These are phyloP conservation scores for Helarctos malayanus DNA, from an alignment of 2,797 vertebrate species.

Conservation along the genomic window DNA sequence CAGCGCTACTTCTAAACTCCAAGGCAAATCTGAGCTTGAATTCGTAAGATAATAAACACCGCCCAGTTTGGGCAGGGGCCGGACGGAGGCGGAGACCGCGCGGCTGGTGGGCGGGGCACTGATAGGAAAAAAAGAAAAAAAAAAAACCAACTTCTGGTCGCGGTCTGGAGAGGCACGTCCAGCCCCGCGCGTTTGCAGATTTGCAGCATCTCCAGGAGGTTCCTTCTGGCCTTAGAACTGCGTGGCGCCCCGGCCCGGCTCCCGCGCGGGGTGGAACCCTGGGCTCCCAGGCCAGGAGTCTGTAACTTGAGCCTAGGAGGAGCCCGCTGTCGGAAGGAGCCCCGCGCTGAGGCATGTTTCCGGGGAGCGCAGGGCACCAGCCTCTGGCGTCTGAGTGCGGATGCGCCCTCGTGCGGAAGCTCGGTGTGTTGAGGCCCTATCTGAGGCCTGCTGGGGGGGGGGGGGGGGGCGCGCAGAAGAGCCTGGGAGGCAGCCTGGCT, in stretches of 20 bases:
- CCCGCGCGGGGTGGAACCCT: background rate
- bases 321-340: background rate
- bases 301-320: background rate
- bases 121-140: background rate
- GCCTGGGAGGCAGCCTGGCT: background rate
- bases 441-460: background rate
- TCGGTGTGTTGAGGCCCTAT: background rate
- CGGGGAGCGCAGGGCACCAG: background rate
- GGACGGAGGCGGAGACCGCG: slow-evolving; percentile 56
- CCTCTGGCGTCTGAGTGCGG: background rate
- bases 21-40: slow-evolving; percentile 53
- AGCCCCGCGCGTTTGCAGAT: background rate
- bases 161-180: slow-evolving; percentile 49
- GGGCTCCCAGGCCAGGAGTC: background rate
- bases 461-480: rapidly evolving
- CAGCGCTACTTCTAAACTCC: slow-evolving; percentile 36
- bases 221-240: background rate
- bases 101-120: slow-evolving; percentile 60
- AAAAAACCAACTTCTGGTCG: background rate
- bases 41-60: slow-evolving; percentile 75
- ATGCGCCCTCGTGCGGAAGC: slow-evolving; percentile 84
- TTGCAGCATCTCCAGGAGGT: background rate
- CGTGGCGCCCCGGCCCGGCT: too few relatives aligned
- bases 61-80: slow-evolving; percentile 65
- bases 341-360: slow-evolving; percentile 23